Percentiles rank a stretch among this genome's conserved stretches.
Conservation (phyloP, 2,888 invertebrate genomes). For the Cataglyphis cursor region DNA sequence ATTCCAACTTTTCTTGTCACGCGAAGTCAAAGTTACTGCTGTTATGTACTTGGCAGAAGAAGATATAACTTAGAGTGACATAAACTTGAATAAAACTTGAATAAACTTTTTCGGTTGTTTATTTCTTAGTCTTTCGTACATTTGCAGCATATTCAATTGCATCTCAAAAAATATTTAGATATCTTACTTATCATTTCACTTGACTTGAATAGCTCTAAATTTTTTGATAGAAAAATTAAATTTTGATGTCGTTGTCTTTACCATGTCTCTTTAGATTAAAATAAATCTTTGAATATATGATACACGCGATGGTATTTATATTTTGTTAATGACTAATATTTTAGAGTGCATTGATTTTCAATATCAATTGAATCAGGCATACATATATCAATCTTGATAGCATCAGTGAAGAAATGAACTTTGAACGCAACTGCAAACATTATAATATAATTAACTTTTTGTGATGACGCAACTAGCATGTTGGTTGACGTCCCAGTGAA, state of each 20-base stretch:
- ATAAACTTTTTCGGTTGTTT: not conserved
- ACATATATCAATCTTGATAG: not conserved
- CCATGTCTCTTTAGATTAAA: not conserved
- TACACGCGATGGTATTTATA: not conserved
- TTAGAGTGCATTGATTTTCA: not conserved
- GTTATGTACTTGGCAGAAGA: not conserved
- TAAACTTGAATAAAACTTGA: not conserved
- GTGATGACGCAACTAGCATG: not conserved
- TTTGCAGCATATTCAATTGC: not conserved
- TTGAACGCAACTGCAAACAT: not conserved
- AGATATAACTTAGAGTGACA: not conserved
- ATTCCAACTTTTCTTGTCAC: not conserved
- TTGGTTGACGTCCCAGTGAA: not conserved
- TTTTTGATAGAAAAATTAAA: not conserved
- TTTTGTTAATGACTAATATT: not conserved
- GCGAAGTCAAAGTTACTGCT: constrained; percentile 8
- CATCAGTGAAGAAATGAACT: not conserved
- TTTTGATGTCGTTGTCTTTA: not conserved
- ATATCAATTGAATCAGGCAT: not conserved
- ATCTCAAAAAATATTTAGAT: not conserved
- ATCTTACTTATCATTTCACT: not conserved
- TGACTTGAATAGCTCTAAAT: constrained; percentile 12
- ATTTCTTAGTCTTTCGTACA: not conserved
- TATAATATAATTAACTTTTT: not conserved
- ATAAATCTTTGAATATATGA: not conserved